Conservation (phyloP, 2,888 invertebrate species). For the Asteroscopus sphinx region DNA sequence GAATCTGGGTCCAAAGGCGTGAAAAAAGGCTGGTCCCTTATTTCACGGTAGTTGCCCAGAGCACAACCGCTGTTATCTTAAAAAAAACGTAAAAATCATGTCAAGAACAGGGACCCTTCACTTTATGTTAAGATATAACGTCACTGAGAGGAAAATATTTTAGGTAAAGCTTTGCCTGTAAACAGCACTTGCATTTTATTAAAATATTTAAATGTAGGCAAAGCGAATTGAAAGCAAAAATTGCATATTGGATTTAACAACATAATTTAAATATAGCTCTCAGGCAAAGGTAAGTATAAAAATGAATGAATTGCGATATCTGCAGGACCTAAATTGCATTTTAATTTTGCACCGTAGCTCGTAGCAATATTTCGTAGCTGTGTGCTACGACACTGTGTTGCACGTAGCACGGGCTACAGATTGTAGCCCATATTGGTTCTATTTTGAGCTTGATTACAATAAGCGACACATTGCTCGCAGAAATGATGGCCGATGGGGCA, state of each 20-base stretch:
- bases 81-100: constrained; percentile 55
- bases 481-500: too few species aligned
- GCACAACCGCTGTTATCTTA: constrained; percentile 50
- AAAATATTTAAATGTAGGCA: constrained; percentile 14
- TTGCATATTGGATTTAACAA: constrained; percentile 18
- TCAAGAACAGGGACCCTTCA: constrained; percentile 39
- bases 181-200: constrained; percentile 25
- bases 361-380: constrained; percentile 29
- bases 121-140: constrained; percentile 30
- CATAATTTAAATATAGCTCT: constrained; percentile 4
- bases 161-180: constrained; percentile 3
- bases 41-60: constrained; percentile 70
- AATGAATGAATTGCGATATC: not conserved
- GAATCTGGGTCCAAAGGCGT: constrained; percentile 61
- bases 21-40: constrained; percentile 67
- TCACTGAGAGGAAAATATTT: constrained; percentile 21
- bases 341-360: constrained; percentile 9
- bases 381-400: constrained; percentile 44
- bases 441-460: constrained; percentile 15
- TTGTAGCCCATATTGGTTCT: constrained; percentile 16
- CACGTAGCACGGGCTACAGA: constrained; percentile 16
- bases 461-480: not conserved
- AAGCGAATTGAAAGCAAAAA: constrained; percentile 20
- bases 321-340: not conserved
- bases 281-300: constrained; percentile 10